Conservation (phyloP, 2,113 vertebrate species). For the Astatotilapia flaviijosephi region DNA sequence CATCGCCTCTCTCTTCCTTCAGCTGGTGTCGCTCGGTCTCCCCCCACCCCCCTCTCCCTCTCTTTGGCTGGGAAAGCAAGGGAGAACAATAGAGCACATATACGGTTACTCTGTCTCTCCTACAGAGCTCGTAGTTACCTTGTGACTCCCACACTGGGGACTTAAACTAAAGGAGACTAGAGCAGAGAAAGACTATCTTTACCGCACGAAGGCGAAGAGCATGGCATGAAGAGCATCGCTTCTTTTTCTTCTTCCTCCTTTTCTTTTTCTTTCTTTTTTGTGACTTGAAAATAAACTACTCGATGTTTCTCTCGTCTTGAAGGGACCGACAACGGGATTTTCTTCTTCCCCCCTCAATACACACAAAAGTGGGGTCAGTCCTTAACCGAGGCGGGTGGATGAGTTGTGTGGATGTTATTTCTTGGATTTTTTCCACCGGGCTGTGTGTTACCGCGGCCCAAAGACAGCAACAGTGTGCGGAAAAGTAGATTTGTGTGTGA, state of each 20-base stretch:
- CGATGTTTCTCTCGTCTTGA: neutral
- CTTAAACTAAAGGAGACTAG: constrained; percentile 17
- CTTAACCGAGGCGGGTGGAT: constrained; percentile 8
- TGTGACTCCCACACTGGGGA: constrained; percentile 16
- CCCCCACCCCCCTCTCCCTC: neutral
- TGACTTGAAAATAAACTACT: constrained; percentile 8
- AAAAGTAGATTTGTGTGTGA: constrained; percentile 46
- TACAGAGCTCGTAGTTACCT: constrained; percentile 2
- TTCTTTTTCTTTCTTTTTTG: neutral
- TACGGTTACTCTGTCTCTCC: constrained; percentile 36
- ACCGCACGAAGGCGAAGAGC: neutral
- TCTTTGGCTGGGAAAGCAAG: constrained; percentile 2
- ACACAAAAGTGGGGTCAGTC: neutral
- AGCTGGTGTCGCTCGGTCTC: neutral
- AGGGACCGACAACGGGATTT: neutral
- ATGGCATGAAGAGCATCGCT: neutral
- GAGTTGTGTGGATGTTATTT: constrained; percentile 56
- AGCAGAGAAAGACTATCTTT: neutral
- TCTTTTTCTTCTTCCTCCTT: neutral
- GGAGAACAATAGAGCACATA: constrained; percentile 30
- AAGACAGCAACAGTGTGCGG: constrained; percentile 53
- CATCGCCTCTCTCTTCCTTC: neutral
- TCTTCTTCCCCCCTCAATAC: neutral
- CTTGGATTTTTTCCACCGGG: constrained; percentile 32
- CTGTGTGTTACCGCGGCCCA: constrained; percentile 19